A percentile compares a stretch with the other conserved stretches of the same genome.
These are phyloP conservation scores for Ptilodon capucinus DNA, from an alignment of 2,888 invertebrate species.

Conservation along the genomic window DNA sequence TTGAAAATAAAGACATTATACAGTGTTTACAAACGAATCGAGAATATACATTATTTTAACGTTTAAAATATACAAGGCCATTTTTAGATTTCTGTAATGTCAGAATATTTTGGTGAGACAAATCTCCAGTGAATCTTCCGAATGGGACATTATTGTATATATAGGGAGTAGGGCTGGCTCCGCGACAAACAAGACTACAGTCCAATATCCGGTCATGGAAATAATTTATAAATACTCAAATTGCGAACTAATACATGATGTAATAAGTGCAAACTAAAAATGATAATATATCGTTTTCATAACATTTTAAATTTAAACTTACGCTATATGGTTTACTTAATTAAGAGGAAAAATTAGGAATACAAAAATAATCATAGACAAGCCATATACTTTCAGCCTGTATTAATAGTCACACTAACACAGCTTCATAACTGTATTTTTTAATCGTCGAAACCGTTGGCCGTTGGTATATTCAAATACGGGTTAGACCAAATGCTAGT, in stretches of 20 bases:
- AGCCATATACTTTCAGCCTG: background rate
- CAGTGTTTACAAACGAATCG: conserved; percentile 60
- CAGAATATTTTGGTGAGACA: conserved; percentile 35
- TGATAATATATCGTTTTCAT: background rate
- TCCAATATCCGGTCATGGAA: background rate
- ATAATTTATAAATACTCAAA: background rate
- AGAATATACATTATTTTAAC: conserved; percentile 59
- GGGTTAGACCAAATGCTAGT: conserved; percentile 24
- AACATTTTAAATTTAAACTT: no score
- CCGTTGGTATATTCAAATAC: conserved; percentile 19
- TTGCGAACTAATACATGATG: background rate
- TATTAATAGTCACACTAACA: background rate
- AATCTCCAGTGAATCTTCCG: conserved; percentile 38
- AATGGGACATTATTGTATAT: conserved; percentile 6
- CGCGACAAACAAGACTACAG: background rate
- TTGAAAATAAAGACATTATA: conserved; percentile 60
- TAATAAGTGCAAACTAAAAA: background rate
- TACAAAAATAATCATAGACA: background rate
- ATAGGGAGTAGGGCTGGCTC: conserved; percentile 30
- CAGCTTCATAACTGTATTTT: conserved; percentile 2
- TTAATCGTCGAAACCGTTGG: conserved; percentile 5
- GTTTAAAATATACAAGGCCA: conserved; percentile 73
- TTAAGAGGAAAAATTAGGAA: background rate
- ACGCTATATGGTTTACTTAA: no score
- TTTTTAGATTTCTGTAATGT: conserved; percentile 50